Conservation (phyloP, 2,888 invertebrate species). For the Dryobota labecula region DNA sequence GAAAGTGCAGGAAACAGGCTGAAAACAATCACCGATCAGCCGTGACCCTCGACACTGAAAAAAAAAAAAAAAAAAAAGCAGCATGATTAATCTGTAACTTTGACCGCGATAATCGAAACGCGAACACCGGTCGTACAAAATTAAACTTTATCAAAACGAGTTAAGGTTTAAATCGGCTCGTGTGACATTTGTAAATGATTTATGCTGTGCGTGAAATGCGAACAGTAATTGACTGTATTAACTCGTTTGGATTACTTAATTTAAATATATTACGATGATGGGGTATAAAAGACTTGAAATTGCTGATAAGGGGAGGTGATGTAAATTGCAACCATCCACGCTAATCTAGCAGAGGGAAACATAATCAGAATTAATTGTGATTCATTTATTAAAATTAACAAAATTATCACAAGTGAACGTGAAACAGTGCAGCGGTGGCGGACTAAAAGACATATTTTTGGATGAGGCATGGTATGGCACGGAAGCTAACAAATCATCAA, state of each 20-base stretch:
- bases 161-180: constrained; percentile 45
- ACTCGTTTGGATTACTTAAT: constrained; percentile 57
- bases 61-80: constrained; percentile 59
- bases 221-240: constrained; percentile 62
- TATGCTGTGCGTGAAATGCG: constrained; percentile 56
- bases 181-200: constrained; percentile 58
- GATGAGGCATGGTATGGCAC: background rate
- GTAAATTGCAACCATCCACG: constrained; percentile 32
- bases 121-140: constrained; percentile 38
- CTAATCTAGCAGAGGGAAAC: constrained; percentile 6
- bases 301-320: constrained; percentile 45
- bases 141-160: constrained; percentile 40
- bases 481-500: background rate
- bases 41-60: constrained; percentile 54
- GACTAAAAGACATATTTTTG: background rate
- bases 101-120: constrained; percentile 60
- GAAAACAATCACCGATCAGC: constrained; percentile 55
- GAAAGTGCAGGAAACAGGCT: constrained; percentile 31
- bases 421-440: background rate
- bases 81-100: constrained; percentile 65
- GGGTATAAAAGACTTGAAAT: constrained; percentile 33
- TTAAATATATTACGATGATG: constrained; percentile 54
- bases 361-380: constrained; percentile 26
- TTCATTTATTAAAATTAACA: constrained; percentile 4
- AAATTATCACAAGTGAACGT: background rate